Percentiles rank a stretch among this genome's conserved stretches.
phyloP scores from a whole-genome alignment of 2,113 vertebrate genomes.

The Trematomus loennbergii region DNA sequence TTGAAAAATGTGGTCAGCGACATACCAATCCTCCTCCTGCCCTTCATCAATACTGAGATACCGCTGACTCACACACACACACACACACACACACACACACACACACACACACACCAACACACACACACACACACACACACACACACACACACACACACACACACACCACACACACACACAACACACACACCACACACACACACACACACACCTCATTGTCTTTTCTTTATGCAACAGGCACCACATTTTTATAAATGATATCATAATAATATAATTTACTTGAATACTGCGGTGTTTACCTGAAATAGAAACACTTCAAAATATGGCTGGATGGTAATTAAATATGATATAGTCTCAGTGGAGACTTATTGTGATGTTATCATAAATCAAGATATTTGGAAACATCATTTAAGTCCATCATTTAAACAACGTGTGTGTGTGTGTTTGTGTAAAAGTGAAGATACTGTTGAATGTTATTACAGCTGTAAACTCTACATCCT shows the following conservation, averaged over 20 bases:
- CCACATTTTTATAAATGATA: neutral
- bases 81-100: neutral
- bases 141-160: neutral
- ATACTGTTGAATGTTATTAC: neutral
- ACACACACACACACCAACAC: neutral
- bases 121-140: neutral
- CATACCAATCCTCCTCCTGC: conserved; percentile 70
- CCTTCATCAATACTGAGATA: conserved; percentile 55
- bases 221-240: neutral
- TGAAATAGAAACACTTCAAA: too few relatives aligned
- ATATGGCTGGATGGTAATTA: too few relatives aligned
- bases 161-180: conserved; percentile 3
- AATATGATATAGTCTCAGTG: too few relatives aligned
- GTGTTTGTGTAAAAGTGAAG: neutral
- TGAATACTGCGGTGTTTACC: too few relatives aligned
- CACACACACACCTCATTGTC: neutral
- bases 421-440: neutral
- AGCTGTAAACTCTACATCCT: neutral
- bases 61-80: conserved; percentile 31
- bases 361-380: too few relatives aligned
- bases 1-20: conserved; percentile 43
- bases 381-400: too few relatives aligned
- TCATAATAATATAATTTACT: too few relatives aligned
- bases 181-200: neutral
- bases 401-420: too few relatives aligned